Conservation (phyloP, 2,888 invertebrate species). For the Cataglyphis rosenhaueri region DNA sequence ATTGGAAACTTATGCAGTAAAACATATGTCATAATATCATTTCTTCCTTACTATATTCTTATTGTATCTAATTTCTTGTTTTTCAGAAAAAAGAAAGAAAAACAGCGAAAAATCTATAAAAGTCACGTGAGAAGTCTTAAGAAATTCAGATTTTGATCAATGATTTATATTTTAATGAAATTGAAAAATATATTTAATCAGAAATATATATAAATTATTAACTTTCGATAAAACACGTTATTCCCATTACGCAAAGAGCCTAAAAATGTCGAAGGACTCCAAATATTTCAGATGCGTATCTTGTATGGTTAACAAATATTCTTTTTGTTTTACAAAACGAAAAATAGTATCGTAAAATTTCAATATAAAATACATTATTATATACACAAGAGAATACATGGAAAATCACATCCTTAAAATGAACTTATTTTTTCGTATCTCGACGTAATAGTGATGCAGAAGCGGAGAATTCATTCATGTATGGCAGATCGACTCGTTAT, state of each 20-base stretch:
- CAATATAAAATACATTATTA: neutral
- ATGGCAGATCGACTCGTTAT: conserved; percentile 66
- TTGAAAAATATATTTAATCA: neutral
- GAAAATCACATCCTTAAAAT: neutral
- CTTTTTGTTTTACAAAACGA: neutral
- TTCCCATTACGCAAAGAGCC: neutral
- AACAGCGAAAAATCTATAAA: neutral
- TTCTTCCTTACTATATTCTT: neutral
- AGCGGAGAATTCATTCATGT: conserved; percentile 77
- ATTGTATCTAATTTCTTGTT: neutral
- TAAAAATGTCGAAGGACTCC: neutral
- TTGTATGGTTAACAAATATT: neutral
- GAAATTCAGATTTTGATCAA: neutral
- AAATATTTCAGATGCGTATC: neutral
- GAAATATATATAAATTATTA: neutral
- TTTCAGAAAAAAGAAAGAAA: neutral
- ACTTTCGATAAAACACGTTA: neutral
- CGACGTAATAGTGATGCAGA: neutral
- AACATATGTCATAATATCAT: neutral
- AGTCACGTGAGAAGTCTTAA: neutral
- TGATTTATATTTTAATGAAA: neutral
- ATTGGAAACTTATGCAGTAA: neutral
- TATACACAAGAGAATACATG: neutral
- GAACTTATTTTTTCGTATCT: neutral
- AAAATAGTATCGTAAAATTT: neutral